Evolutionary conservation across 2,797 vertebrate genomes (phyloP).

Genomic region (Nannoperca obscura): DNA sequence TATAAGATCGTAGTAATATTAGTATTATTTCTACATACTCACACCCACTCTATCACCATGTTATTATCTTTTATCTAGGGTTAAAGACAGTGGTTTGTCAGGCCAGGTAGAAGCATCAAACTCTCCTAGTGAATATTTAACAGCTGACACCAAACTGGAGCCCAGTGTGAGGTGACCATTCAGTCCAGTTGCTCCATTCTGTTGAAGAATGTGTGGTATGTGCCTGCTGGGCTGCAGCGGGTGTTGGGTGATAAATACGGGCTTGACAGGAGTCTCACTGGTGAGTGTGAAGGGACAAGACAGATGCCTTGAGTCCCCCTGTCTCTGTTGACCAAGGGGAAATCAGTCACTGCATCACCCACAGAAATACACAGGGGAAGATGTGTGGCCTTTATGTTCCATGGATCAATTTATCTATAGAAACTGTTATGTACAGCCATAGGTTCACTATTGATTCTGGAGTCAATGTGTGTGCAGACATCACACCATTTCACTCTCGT

Average conservation of each 20-base stretch:
- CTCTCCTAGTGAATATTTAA: slow-evolving; percentile 15
- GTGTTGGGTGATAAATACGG: slow-evolving; percentile 48
- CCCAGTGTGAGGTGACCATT: slow-evolving; percentile 40
- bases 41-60: neutral
- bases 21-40: neutral
- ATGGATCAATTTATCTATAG: slow-evolving; percentile 56
- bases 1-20: neutral
- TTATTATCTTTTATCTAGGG: neutral
- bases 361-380: neutral
- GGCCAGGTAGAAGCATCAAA: slow-evolving; percentile 34
- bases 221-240: slow-evolving; percentile 47
- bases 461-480: neutral
- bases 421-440: slow-evolving; percentile 35
- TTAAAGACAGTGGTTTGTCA: slow-evolving; percentile 41
- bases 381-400: slow-evolving; percentile 33
- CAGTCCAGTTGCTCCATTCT: slow-evolving; percentile 55
- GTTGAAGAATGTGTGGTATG: slow-evolving; percentile 53
- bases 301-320: slow-evolving; percentile 26
- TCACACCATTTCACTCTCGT: neutral
- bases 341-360: slow-evolving; percentile 19
- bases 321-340: neutral
- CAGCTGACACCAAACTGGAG: slow-evolving; percentile 48
- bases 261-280: slow-evolving; percentile 27
- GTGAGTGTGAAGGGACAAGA: slow-evolving; percentile 20
- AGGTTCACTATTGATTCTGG: slow-evolving; percentile 41